Base-by-base conservation (phyloP, 2,113 vertebrate genomes). In the Ia io region DNA sequence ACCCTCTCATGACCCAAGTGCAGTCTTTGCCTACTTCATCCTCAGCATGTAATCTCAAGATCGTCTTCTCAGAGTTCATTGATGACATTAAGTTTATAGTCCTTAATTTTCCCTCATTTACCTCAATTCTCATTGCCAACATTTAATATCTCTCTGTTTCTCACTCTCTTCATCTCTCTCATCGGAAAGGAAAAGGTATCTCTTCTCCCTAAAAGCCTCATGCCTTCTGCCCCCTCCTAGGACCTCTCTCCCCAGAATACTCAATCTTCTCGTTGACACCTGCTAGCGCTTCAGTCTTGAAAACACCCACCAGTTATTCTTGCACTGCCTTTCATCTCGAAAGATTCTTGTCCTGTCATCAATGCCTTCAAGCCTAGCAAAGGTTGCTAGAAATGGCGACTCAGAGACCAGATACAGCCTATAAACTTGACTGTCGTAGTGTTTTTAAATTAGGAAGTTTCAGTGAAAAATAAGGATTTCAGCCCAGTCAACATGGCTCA, bases 401-500 rank as follows among this genome's bases (percentile, higher is more conserved):
- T 89, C 25, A 86, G 61, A 85, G 71, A 71, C 5, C 23, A 96
- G 71, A 59, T n/a, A 56, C 0, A 65, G 9, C 0, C 23, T 35
- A 40, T 42, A 42, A 51, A n/a, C 44, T 44, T 84, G 70, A n/a
- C 25, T 56, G 10, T 28, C 30, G 42, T 2, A 14, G 44, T 71
- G 35, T 79, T 74, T 83, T 61, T 70, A 83, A 93, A 56, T 63
- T 59, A 32, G n/a, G 14, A 73, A 78, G 61, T 82, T 71, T 93
- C 71, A 93, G 71, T 88, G 74, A 67, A 56, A 86, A 86, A 79
- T 53, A 83, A 95, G 32, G 17, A 73, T 77, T 91, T 85, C 9
- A 13, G 16, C 28, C 28, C 61, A 32, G 28, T 32, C 61, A 30
- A 12, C 5, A 30, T 32, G 61, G 28, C 61, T 63, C 61, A 32